These are phyloP conservation scores for Myathropa florea DNA, from an alignment of 2,888 invertebrate species.

Conservation along the genomic window DNA sequence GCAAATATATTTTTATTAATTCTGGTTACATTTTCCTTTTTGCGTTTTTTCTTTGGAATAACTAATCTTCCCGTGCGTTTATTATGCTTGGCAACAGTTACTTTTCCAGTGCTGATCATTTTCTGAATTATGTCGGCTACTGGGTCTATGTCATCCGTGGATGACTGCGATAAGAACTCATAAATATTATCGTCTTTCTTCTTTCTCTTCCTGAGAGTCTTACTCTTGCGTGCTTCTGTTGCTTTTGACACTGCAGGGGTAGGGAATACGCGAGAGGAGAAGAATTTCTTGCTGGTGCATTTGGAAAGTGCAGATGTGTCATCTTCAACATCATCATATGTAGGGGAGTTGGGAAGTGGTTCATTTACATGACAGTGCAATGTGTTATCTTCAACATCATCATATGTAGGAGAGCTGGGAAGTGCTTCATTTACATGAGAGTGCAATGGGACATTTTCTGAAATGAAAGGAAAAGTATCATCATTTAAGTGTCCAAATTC, in stretches of 20 bases:
- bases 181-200: conserved; percentile 72
- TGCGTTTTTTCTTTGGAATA: not conserved
- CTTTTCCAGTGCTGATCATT: conserved; percentile 82
- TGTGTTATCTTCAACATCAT: not conserved
- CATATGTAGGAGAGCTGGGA: not conserved
- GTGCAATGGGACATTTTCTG: not conserved
- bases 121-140: conserved; percentile 77
- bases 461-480: not conserved
- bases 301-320: not conserved
- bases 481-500: too few species aligned
- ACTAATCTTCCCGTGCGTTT: conserved; percentile 76
- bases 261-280: conserved; percentile 15
- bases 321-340: not conserved
- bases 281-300: conserved; percentile 31
- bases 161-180: conserved; percentile 77
- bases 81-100: conserved; percentile 82
- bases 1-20: not conserved
- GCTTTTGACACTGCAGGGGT: not conserved
- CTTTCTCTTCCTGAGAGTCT: not conserved
- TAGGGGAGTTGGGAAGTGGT: not conserved
- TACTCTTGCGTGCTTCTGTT: not conserved
- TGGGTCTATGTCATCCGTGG: conserved; percentile 74
- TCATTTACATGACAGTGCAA: not conserved
- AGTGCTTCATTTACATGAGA: not conserved
- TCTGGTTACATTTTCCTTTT: conserved; percentile 13